Evolutionary conservation across 2,113 vertebrate genomes (phyloP), one percentile per base, ranked within the genome.

Genomic region (Merops nubicus): DNA sequence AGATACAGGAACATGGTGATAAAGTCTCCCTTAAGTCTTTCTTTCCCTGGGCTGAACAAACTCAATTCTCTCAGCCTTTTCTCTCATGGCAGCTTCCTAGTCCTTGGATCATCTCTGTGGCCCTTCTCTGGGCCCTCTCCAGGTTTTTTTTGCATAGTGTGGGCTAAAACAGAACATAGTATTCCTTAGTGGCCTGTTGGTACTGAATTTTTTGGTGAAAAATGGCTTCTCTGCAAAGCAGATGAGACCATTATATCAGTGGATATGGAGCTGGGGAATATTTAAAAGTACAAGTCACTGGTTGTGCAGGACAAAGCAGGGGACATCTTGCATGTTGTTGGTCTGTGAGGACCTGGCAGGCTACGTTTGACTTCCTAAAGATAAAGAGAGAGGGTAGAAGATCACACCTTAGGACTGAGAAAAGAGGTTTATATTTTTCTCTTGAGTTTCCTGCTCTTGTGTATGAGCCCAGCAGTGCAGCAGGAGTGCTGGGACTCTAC

Each of bases 381-480:
- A 29, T 33, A 65, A 34, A 36, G 45, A n/a, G 6, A 54, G 38
- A 73, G 23, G 16, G 26, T 9, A 73, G 53, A 20, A 42, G 21
- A 74, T 54, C 36, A 48, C 16, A 60, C 18, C 63, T 64, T 50
- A 67, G 60, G 48, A 79, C 17, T 25, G 47, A n/a, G 36, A 57
- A 81, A 93, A 47, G 4, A 38, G 0, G 9, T 8, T 47, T 25
- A 19, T n/a, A 10, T 25, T 43, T 77, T 75, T 36, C 19, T 70
- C 51, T 85, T 45, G 34, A 59, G n/a, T 85, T 67, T 60, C 51
- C 63, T 81, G 15, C 12, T 92, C 5, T 60, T 63, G 3, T 43
- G 7, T 7, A 6, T 0, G 0, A 20, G 65, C 31, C 34, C 0
- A 75, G 17, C 38, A 63, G 16, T 50, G 29, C 13, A 59, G 47